Percentiles rank a stretch among this genome's conserved stretches.
Evolutionary conservation across 2,113 vertebrate genomes (phyloP).

Genomic region (Zeus faber): DNA sequence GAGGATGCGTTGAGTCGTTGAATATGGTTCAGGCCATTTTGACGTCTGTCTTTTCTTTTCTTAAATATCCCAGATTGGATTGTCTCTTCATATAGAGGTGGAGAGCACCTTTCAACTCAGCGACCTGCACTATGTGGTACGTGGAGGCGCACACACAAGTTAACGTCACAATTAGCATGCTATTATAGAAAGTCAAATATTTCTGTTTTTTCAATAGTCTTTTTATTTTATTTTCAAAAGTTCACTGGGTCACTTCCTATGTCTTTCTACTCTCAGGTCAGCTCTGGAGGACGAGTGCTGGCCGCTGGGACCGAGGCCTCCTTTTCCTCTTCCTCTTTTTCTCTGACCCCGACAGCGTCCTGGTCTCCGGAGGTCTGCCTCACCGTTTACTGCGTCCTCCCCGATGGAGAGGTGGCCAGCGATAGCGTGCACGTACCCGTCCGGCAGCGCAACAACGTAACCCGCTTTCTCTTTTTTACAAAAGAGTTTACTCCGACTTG

Average conservation of each 20-base stretch:
- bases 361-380: constrained; percentile 82
- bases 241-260: background rate
- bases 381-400: constrained; percentile 78
- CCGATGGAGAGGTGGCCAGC: constrained; percentile 77
- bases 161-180: no score
- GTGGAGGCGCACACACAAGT: no score
- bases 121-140: constrained; percentile 84
- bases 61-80: constrained; percentile 75
- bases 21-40: background rate
- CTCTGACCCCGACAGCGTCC: constrained; percentile 77
- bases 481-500: no score
- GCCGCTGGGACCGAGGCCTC: constrained; percentile 71
- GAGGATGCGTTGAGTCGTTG: background rate
- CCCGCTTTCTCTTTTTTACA: no score
- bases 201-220: background rate
- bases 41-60: background rate
- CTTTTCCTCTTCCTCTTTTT: constrained; percentile 52
- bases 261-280: constrained; percentile 64
- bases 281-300: constrained; percentile 80
- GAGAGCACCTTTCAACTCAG: constrained; percentile 71
- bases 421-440: constrained; percentile 73
- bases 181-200: no score
- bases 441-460: constrained; percentile 78
- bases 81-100: constrained; percentile 74
- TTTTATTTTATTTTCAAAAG: background rate